A percentile compares a stretch with the other conserved stretches of the same genome.
phyloP scores from a whole-genome alignment of 2,113 vertebrate genomes.

The Rhinopomastus cyanomelas region DNA sequence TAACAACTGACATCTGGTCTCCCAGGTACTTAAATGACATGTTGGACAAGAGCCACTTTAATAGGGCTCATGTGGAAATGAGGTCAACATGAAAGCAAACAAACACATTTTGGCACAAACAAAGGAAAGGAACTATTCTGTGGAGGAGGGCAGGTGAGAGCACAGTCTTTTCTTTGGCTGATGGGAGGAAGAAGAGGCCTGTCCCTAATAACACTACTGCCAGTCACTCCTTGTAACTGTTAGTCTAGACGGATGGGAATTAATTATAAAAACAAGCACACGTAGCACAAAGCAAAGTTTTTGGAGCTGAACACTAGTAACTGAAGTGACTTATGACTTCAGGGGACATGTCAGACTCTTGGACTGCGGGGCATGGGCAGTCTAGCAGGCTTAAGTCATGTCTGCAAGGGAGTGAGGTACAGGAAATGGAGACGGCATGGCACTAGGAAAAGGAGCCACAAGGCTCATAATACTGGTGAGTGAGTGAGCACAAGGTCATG shows the following conservation, averaged over 20 bases:
- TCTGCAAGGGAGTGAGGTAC: conserved; percentile 54
- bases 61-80: conserved; percentile 28
- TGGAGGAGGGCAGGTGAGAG: conserved; percentile 40
- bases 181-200: neutral
- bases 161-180: conserved; percentile 12
- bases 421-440: conserved; percentile 16
- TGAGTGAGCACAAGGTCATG: neutral
- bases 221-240: neutral
- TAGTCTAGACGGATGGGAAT: conserved; percentile 55
- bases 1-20: conserved; percentile 47
- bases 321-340: conserved; percentile 38
- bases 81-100: conserved; percentile 52
- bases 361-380: conserved; percentile 35
- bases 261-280: conserved; percentile 44
- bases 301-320: conserved; percentile 23
- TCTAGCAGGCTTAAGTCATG: conserved; percentile 63
- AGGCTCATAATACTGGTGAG: neutral
- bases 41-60: conserved; percentile 33
- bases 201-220: neutral
- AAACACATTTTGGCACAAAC: conserved; percentile 34
- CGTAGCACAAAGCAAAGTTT: conserved; percentile 5
- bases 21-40: conserved; percentile 50
- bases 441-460: neutral
- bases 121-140: conserved; percentile 24
- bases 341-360: conserved; percentile 29